A percentile compares a stretch with the other conserved stretches of the same genome.
These are phyloP conservation scores for Crotophaga sulcirostris DNA, from an alignment of 2,113 vertebrate species.

Conservation along the genomic window DNA sequence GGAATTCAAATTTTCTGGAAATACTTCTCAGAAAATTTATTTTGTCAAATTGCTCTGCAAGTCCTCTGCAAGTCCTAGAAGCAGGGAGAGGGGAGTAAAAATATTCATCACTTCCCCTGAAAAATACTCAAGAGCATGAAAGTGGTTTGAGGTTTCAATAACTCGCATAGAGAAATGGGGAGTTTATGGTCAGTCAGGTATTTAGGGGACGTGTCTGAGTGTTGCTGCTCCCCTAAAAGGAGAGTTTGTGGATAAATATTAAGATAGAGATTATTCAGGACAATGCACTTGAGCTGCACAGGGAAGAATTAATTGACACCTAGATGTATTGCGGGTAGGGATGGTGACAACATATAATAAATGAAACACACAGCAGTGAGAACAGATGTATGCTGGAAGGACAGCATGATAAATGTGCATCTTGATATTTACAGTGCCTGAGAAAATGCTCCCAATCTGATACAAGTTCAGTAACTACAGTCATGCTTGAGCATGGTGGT, in stretches of 20 bases:
- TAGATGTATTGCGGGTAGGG: background rate
- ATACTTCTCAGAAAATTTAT: background rate
- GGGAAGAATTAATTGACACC: conserved; percentile 25
- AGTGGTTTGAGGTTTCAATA: background rate
- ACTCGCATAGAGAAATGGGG: background rate
- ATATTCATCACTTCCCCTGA: background rate
- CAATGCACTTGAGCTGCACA: background rate
- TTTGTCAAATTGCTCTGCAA: background rate
- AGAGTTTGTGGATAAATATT: background rate
- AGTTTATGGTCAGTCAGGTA: background rate
- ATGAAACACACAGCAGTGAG: conserved; percentile 28
- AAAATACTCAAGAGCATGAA: accelerated
- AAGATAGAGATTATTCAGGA: background rate
- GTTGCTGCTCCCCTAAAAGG: background rate
- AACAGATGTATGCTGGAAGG: conserved; percentile 39
- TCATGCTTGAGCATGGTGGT: background rate
- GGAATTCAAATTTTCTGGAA: background rate
- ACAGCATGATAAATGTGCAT: conserved; percentile 39
- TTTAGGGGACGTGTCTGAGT: background rate
- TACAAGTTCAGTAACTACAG: background rate
- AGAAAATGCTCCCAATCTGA: background rate
- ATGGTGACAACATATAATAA: background rate
- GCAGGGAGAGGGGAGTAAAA: background rate
- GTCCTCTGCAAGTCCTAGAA: background rate
- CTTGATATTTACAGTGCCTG: conserved; percentile 22